phyloP scores from a whole-genome alignment of 1,140 invertebrate genomes.

The Helicoverpa zea region DNA sequence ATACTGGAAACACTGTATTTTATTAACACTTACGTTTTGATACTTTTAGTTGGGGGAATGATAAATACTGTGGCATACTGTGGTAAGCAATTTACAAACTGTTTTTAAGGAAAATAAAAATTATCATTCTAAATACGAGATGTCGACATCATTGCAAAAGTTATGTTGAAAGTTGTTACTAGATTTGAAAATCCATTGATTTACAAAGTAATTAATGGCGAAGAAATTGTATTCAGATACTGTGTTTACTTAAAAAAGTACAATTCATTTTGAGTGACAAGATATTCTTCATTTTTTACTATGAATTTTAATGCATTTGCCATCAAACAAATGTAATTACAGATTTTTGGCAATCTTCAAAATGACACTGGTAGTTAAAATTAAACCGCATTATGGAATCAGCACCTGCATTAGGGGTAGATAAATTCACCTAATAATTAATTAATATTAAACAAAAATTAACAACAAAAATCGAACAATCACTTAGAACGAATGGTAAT shows the following conservation, averaged over 20 bases:
- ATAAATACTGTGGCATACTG: slow-evolving; percentile 45
- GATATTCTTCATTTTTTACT: too few relatives aligned
- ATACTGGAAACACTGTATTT: slow-evolving; percentile 22
- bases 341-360: too few relatives aligned
- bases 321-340: too few relatives aligned
- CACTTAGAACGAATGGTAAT: slow-evolving; percentile 85
- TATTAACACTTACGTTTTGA: slow-evolving; percentile 39
- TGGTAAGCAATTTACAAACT: slow-evolving; percentile 26
- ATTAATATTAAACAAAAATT: slow-evolving; percentile 83
- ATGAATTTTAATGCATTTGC: too few relatives aligned
- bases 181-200: not conserved
- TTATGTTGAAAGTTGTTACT: not conserved
- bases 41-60: slow-evolving; percentile 43
- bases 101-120: not conserved
- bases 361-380: slow-evolving; percentile 31
- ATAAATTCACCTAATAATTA: slow-evolving; percentile 53
- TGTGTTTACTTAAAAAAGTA: too few relatives aligned
- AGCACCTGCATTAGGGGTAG: slow-evolving; percentile 46
- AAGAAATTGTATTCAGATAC: too few relatives aligned
- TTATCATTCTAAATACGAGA: not conserved
- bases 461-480: slow-evolving; percentile 86
- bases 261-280: not conserved
- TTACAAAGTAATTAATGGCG: too few relatives aligned
- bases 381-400: slow-evolving; percentile 28
- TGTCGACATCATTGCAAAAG: slow-evolving; percentile 7